phyloP scores from a whole-genome alignment of 2,113 vertebrate species.

The Solenodon paradoxus region DNA sequence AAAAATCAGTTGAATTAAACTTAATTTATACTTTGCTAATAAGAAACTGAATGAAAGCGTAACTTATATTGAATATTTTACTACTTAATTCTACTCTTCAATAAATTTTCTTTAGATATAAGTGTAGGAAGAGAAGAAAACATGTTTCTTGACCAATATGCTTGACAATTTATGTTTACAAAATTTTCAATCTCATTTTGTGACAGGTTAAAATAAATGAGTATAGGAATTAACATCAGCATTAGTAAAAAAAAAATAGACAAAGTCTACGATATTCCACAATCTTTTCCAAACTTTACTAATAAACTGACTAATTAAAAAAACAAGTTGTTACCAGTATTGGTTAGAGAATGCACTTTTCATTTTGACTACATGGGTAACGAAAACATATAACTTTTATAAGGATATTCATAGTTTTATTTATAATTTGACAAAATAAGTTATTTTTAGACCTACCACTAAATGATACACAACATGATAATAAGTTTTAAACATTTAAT shows the following conservation, averaged over 20 bases:
- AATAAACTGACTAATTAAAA: not conserved
- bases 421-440: conserved; percentile 18
- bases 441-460: not conserved
- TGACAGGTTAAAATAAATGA: not conserved
- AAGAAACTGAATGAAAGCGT: too few species aligned
- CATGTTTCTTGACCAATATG: not conserved
- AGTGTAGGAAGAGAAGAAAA: conserved; percentile 6
- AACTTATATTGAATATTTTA: too few species aligned
- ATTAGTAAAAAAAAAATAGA: not conserved
- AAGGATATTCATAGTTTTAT: not conserved
- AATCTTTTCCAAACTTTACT: not conserved
- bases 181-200: not conserved
- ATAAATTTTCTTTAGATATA: not conserved
- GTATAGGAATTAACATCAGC: conserved; percentile 5
- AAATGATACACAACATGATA: not conserved
- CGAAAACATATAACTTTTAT: not conserved
- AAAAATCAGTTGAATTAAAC: conserved; percentile 7
- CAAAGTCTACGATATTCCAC: not conserved
- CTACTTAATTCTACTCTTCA: not conserved
- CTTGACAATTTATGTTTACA: not conserved
- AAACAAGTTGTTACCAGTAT: not conserved
- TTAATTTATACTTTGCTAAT: not conserved
- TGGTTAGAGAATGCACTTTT: conserved; percentile 30
- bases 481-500: not conserved
- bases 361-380: not conserved